Evolutionary conservation across 2,797 vertebrate species (phyloP).

Genomic region (Cynopterus sphinx): DNA sequence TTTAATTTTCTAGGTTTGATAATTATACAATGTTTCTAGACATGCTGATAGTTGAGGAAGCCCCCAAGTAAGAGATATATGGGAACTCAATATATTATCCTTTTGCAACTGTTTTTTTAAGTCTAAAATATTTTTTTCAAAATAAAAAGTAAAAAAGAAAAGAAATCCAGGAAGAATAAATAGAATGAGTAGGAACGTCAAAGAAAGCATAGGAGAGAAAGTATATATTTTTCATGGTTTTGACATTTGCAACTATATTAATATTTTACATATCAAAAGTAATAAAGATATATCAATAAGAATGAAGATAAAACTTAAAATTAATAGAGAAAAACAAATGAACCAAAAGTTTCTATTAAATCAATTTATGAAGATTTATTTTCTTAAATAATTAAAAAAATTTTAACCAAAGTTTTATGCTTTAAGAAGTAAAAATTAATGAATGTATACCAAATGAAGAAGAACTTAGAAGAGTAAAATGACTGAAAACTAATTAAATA

Average conservation of each 20-base stretch:
- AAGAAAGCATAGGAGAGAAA: neutral
- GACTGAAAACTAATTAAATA: neutral
- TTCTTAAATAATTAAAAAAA: neutral
- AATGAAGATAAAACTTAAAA: neutral
- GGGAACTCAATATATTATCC: neutral
- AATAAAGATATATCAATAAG: neutral
- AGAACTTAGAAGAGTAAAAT: neutral
- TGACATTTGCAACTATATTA: neutral
- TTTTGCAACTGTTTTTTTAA: neutral
- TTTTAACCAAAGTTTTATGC: neutral
- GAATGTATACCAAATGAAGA: neutral
- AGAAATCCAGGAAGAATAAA: neutral
- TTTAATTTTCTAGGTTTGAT: neutral
- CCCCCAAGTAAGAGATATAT: neutral
- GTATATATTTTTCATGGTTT: neutral
- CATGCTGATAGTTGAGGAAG: neutral
- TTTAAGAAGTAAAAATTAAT: neutral
- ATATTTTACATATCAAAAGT: neutral
- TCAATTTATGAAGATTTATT: neutral
- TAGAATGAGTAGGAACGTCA: neutral
- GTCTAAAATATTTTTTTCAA: neutral
- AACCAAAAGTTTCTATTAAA: neutral
- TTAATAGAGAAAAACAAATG: neutral
- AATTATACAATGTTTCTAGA: neutral
- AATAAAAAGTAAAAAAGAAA: neutral